Percentiles rank a stretch among this genome's conserved stretches.
Conservation (phyloP, 2,797 vertebrate species). For the Erpetoichthys calabaricus region DNA sequence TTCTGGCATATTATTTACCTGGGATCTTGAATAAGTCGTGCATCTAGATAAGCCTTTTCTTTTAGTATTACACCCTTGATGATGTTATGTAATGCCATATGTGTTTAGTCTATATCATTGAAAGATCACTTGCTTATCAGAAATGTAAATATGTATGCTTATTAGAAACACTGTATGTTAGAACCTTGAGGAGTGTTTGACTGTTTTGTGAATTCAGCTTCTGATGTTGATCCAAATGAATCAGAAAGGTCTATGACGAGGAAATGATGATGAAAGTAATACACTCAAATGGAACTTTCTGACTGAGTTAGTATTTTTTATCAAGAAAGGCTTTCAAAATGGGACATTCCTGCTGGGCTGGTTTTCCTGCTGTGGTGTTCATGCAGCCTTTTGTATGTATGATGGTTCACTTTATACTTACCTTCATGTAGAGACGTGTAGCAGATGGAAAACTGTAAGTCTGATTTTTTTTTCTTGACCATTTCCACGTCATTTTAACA, state of each 20-base stretch:
- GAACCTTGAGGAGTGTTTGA: constrained; percentile 4
- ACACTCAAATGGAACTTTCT: constrained; percentile 1
- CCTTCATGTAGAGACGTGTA: not conserved
- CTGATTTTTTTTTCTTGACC: too few relatives aligned
- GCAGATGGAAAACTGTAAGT: not conserved
- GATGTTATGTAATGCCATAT: constrained; percentile 5
- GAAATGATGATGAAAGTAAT: constrained; percentile 2
- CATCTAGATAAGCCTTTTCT: constrained; percentile 2
- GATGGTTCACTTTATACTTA: too few relatives aligned
- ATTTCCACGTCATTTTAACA: too few relatives aligned
- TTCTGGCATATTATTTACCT: constrained; percentile 9
- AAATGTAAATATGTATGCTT: constrained; percentile 10
- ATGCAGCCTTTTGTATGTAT: not conserved
- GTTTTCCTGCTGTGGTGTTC: constrained; percentile 1
- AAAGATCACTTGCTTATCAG: constrained; percentile 5
- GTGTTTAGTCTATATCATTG: constrained; percentile 7
- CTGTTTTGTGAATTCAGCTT: constrained; percentile 6
- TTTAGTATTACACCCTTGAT: constrained; percentile 5
- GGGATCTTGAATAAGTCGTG: constrained; percentile 6
- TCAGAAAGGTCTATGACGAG: not conserved
- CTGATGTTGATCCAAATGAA: constrained; percentile 2
- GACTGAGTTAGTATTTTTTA: too few relatives aligned
- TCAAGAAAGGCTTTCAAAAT: constrained; percentile 3
- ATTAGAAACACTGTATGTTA: constrained; percentile 8
- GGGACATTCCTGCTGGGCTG: constrained; percentile 3